phyloP scores from a whole-genome alignment of 2,888 invertebrate genomes.

The Drosophila melanosoma region DNA sequence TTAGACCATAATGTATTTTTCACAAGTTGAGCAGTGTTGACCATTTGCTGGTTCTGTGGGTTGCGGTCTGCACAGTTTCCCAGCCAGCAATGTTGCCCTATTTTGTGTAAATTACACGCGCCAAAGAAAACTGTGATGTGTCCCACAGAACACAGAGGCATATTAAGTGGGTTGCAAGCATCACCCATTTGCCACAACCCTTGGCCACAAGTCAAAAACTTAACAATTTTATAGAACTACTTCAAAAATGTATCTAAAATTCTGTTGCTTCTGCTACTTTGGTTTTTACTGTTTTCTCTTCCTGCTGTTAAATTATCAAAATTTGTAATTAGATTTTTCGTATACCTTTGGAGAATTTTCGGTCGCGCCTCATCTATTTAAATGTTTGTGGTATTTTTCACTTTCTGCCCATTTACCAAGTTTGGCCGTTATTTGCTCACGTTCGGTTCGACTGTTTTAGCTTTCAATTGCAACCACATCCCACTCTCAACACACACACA shows the following conservation, averaged over 20 bases:
- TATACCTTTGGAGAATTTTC: constrained; percentile 35
- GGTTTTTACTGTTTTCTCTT: constrained; percentile 28
- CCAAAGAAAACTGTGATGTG: constrained; percentile 69
- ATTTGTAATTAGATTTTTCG: constrained; percentile 71
- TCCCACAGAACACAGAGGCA: constrained; percentile 18
- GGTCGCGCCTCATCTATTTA: constrained; percentile 58
- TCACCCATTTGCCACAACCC: not conserved
- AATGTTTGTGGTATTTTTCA: constrained; percentile 48
- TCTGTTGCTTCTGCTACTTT: not conserved
- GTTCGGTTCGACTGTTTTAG: constrained; percentile 33
- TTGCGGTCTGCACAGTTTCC: constrained; percentile 14
- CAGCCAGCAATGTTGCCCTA: constrained; percentile 15
- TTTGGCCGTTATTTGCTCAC: constrained; percentile 54
- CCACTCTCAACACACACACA: not conserved
- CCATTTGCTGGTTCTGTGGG: constrained; percentile 73
- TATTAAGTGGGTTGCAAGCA: not conserved
- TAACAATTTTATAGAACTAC: constrained; percentile 75
- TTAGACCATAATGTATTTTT: constrained; percentile 78
- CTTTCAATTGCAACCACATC: constrained; percentile 3
- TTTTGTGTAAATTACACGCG: constrained; percentile 66
- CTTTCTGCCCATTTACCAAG: constrained; percentile 22
- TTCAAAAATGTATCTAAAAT: constrained; percentile 44
- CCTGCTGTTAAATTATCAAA: constrained; percentile 65
- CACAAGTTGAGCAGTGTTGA: constrained; percentile 79
- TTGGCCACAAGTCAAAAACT: constrained; percentile 72